These are phyloP conservation scores for Malurus splendens DNA, from an alignment of 2,797 vertebrate species.

Conservation along the genomic window DNA sequence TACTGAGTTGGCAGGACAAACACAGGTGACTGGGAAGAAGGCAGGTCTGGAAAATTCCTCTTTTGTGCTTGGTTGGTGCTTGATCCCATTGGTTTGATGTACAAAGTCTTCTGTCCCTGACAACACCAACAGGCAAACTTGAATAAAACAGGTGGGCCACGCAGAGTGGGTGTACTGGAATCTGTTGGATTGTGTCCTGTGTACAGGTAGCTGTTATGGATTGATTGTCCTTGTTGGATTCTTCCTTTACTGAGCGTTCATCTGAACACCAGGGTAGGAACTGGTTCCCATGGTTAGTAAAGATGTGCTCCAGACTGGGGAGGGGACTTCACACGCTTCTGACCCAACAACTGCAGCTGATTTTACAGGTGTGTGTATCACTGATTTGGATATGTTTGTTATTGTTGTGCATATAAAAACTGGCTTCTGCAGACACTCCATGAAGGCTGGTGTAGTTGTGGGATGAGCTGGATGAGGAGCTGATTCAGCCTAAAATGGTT, in stretches of 20 bases:
- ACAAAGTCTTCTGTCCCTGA: neutral
- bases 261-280: neutral
- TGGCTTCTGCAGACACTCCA: neutral
- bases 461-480: neutral
- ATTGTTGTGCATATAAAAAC: neutral
- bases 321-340: neutral
- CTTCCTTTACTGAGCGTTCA: neutral
- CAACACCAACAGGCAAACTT: neutral
- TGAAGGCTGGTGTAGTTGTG: neutral
- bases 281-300: neutral
- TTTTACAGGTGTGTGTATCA: neutral
- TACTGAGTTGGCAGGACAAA: neutral
- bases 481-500: neutral
- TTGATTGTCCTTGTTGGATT: neutral
- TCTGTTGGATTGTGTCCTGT: neutral
- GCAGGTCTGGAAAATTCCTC: neutral
- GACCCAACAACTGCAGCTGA: neutral
- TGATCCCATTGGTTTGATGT: neutral
- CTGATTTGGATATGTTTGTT: neutral
- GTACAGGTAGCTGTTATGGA: neutral
- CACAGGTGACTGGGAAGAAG: neutral
- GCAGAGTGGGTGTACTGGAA: neutral
- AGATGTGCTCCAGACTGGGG: neutral
- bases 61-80: neutral
- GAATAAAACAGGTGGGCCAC: neutral